phyloP scores from a whole-genome alignment of 2,113 vertebrate species.

The Gymnobelideus leadbeateri region DNA sequence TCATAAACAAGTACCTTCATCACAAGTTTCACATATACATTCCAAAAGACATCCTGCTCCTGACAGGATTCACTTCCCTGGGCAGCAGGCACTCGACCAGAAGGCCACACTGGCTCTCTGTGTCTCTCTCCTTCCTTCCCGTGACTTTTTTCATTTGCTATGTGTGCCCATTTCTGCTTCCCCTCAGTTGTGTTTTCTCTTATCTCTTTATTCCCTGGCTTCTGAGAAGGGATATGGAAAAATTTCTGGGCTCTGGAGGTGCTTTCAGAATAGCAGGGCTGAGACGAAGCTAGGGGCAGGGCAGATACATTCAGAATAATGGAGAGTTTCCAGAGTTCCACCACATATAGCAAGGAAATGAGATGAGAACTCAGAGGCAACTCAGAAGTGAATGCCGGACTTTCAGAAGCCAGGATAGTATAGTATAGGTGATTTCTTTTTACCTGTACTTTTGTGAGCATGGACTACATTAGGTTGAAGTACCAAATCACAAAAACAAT shows the following conservation, averaged over 20 bases:
- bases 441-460: not conserved
- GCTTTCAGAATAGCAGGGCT: not conserved
- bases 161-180: not conserved
- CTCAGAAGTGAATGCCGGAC: fast-evolving
- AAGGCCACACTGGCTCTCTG: not conserved
- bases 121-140: not conserved
- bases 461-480: not conserved
- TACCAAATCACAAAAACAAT: not conserved
- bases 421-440: not conserved
- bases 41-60: not conserved
- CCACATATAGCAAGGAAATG: not conserved
- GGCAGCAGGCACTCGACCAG: not conserved
- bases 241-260: not conserved
- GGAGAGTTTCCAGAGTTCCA: not conserved
- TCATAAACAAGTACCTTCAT: not conserved
- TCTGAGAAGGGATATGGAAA: slow-evolving; percentile 10
- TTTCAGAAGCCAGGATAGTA: not conserved
- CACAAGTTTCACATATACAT: not conserved
- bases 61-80: not conserved
- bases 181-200: not conserved
- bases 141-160: not conserved
- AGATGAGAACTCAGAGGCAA: not conserved
- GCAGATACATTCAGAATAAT: not conserved
- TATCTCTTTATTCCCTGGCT: not conserved
- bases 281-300: not conserved